These are phyloP conservation scores for Chalcosyrphus nemorum DNA, from an alignment of 2,888 invertebrate species.

Conservation along the genomic window DNA sequence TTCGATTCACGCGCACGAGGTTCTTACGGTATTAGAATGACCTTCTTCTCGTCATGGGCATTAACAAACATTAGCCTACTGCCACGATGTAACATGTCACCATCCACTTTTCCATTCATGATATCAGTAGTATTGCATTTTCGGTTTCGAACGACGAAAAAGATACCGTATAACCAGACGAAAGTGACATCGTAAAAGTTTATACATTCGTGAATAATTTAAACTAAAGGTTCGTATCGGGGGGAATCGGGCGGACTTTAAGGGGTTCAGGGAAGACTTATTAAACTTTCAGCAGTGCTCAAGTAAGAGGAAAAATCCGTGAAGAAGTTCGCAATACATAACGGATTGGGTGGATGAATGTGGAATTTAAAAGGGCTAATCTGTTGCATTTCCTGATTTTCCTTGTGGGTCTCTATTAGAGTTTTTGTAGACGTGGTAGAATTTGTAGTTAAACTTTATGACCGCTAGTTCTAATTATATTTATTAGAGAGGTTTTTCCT, in stretches of 20 bases:
- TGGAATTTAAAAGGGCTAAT: conserved; percentile 38
- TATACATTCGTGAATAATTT: conserved; percentile 50
- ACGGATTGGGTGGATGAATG: conserved; percentile 24
- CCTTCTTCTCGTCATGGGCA: conserved; percentile 28
- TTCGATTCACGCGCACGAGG: conserved; percentile 37
- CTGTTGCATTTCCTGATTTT: conserved; percentile 34
- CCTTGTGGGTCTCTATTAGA: too few relatives aligned
- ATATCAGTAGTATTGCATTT: conserved; percentile 24
- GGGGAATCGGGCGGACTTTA: background rate
- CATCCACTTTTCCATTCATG: conserved; percentile 46
- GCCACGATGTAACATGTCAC: conserved; percentile 37
- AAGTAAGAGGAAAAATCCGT: conserved; percentile 16
- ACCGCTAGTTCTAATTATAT: too few relatives aligned
- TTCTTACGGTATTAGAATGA: conserved; percentile 36
- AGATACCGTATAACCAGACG: background rate
- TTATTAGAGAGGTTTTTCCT: too few relatives aligned
- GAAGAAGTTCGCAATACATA: conserved; percentile 2
- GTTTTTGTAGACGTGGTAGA: too few relatives aligned
- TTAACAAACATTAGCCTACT: conserved; percentile 39
- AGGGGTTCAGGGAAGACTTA: conserved; percentile 11
- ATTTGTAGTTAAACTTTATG: too few relatives aligned
- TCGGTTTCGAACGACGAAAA: background rate
- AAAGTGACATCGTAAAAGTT: conserved; percentile 42
- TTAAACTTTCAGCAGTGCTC: conserved; percentile 44
- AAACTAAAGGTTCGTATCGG: conserved; percentile 29